Percentiles rank a stretch among this genome's conserved stretches.
Conservation (phyloP, 2,888 invertebrate species). For the Eupithecia insigniata region DNA sequence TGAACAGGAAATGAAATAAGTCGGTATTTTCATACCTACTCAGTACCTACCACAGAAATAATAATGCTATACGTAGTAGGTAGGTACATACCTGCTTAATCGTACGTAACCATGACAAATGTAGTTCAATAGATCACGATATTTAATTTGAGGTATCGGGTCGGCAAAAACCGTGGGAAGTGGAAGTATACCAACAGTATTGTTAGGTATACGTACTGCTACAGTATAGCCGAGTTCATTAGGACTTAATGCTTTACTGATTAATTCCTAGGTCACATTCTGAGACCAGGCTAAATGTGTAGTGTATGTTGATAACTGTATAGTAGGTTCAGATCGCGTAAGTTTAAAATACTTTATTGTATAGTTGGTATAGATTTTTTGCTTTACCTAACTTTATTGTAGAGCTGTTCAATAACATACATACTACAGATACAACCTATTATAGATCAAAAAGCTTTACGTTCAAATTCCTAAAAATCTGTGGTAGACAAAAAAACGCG, state of each 20-base stretch:
- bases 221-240: neutral
- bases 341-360: too few relatives aligned
- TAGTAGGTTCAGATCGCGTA: too few relatives aligned
- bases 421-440: neutral
- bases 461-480: too few relatives aligned
- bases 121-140: slow-evolving; percentile 46
- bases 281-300: too few relatives aligned
- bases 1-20: neutral
- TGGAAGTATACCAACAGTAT: neutral
- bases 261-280: neutral
- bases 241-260: neutral
- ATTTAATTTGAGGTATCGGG: slow-evolving; percentile 38
- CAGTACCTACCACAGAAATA: neutral
- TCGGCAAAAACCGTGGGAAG: slow-evolving; percentile 58
- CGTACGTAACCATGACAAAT: slow-evolving; percentile 49
- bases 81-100: neutral
- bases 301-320: too few relatives aligned
- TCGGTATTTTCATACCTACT: neutral
- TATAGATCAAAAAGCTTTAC: neutral
- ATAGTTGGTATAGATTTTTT: neutral
- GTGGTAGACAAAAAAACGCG: too few relatives aligned
- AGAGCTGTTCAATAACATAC: neutral
- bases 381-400: neutral
- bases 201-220: neutral
- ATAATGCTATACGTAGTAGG: too few relatives aligned